A percentile compares a stretch with the other conserved stretches of the same genome.
These are phyloP conservation scores for Psittacula echo DNA, from an alignment of 2,797 vertebrate species.

Conservation along the genomic window DNA sequence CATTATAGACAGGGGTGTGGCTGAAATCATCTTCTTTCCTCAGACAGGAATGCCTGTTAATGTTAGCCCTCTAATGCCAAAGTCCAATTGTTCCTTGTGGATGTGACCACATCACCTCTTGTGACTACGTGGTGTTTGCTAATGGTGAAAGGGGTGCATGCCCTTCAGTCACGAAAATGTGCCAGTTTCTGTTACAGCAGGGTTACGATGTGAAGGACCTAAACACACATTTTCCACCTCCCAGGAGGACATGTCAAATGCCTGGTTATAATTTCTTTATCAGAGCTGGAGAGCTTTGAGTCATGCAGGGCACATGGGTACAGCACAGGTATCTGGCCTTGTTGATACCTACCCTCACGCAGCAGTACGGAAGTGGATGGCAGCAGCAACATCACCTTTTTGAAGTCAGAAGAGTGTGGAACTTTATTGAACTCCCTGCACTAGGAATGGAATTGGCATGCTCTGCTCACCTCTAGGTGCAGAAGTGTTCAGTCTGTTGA, in stretches of 20 bases:
- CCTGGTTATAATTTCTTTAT: neutral
- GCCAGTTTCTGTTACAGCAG: neutral
- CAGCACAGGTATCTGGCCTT: neutral
- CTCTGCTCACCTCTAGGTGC: neutral
- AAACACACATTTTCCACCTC: neutral
- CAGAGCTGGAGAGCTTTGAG: neutral
- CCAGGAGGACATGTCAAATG: neutral
- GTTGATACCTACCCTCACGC: rapidly evolving
- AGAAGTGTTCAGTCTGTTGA: neutral
- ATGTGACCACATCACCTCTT: neutral
- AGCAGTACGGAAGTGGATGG: neutral
- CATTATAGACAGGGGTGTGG: neutral
- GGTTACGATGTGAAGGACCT: neutral
- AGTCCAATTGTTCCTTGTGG: neutral
- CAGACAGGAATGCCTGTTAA: neutral
- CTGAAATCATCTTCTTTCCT: neutral
- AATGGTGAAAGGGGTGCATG: neutral
- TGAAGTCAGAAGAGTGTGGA: neutral
- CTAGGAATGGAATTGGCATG: neutral
- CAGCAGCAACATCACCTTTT: neutral
- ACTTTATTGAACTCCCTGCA: neutral
- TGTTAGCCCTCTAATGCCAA: neutral
- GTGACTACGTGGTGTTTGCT: neutral
- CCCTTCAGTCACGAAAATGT: neutral
- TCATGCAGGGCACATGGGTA: neutral